Evolutionary conservation across 2,888 invertebrate genomes (phyloP), one percentile per base, ranked within the genome.

Genomic region (Lasioglossum zephyrum): DNA sequence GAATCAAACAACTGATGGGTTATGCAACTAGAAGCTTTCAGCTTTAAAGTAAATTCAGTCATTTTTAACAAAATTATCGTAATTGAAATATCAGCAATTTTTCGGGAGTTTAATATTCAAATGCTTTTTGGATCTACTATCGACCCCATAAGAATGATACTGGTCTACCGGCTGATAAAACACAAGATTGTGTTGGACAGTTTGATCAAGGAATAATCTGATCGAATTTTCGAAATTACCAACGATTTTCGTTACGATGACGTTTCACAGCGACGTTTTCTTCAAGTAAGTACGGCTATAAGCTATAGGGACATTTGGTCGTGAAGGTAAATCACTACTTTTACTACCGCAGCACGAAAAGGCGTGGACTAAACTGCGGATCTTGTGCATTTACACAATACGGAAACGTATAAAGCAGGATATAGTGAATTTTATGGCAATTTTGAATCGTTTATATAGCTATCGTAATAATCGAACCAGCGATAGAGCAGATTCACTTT

Each of bases 161-260:
- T 11, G 11, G 53, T 22, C 22, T 57, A n/a, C 57, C 57, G 57
- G 16, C 18, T 6, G 31, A 13, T 31, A 31, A 63, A 63, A 31
- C 63, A 13, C 6, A 31, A 31, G 31, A 63, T 63, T 31, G 16
- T 31, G 63, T 31, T n/a, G 22, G 3, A 53, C n/a, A n/a, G 11
- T 57, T 31, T 18, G 16, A 16, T 11, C 63, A 31, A 31, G 16
- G 26, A 8, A 63, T 16, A n/a, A n/a, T n/a, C 31, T 31, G 63
- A 31, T 31, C 6, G 31, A 63, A 31, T 63, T 63, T 26, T 6
- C 63, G 63, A 31, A 31, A 63, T 63, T 16, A 8, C 60, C 31
- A 18, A 2, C 31, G 63, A 31, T 63, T 63, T 63, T 63, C 63
- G 63, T 63, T 63, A 63, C 31, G 63, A 63, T 63, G 63, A 63